Base-by-base conservation (phyloP, 1,140 invertebrate species). In the Drosophila tani region DNA sequence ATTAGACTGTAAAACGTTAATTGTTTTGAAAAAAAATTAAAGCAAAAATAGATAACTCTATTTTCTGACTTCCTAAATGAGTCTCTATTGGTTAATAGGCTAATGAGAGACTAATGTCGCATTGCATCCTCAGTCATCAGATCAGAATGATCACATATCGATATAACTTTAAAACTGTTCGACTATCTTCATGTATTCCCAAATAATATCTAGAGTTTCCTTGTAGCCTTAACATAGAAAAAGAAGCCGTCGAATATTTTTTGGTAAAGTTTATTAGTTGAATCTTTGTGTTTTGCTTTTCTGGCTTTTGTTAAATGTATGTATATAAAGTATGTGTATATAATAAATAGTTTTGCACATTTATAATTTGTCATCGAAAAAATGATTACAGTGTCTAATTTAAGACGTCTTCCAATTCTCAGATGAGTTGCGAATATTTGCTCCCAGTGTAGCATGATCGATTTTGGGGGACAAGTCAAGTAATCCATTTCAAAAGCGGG, bases 321-420 rank as follows among this genome's bases (percentile, higher is more conserved):
- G 58, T 73, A 73, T 73, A 73, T 73, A 73, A 73, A 73, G 69
- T 73, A 73, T 60, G 69, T 73, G 68, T 73, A 51, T 73, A 60
- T 71, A 60, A 73, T 73, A 73, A 73, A 73, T 73, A 73, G 68
- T 60, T 73, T 40, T 50, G 53, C 67, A 73, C 27, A 49, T 73
- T 60, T 73, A 60, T 73, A 73, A 43, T 50, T 51, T 71, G 5
- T 60, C 35, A 59, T 58, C 38, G 38, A 50, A 71, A 71, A 71
- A 50, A 45, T 55, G 67, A 60, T 73, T 71, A 32, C 55, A 71
- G 45, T 51, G 47, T 55, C n/a, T 57, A 47, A 12, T 71, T 71
- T 45, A 24, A 41, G 50, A 71, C 35, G 32, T 55, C 32, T 38
- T 55, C 32, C 21, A 38, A 47, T 70, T n/a, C 65, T 70, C 24